Evolutionary conservation across 2,797 vertebrate genomes (phyloP).

Genomic region (Gobionotothen gibberifrons): DNA sequence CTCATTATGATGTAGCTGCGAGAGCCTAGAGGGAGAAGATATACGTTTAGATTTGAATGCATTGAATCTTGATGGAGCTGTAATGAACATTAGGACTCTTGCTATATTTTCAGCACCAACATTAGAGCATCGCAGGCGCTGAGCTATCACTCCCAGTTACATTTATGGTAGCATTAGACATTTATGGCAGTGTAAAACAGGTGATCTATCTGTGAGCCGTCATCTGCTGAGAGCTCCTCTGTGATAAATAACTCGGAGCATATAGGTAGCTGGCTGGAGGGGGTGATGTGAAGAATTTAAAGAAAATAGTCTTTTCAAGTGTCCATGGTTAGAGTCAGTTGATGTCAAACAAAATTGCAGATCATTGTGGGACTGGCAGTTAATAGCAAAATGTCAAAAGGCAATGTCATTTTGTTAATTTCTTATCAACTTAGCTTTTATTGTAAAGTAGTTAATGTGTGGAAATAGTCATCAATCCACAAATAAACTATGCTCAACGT

Average conservation of each 20-base stretch:
- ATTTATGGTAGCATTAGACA: constrained; percentile 19
- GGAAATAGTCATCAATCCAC: too few species aligned
- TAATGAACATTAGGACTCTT: constrained; percentile 12
- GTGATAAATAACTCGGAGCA: neutral
- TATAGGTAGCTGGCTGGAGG: neutral
- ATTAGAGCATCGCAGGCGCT: constrained; percentile 1
- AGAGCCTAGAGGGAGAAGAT: neutral
- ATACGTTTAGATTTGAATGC: constrained; percentile 18
- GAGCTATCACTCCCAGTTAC: constrained; percentile 8
- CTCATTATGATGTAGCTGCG: too few species aligned
- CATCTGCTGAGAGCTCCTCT: constrained; percentile 1
- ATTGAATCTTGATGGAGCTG: constrained; percentile 8
- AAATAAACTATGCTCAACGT: too few species aligned
- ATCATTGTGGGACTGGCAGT: neutral
- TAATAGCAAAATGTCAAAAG: neutral
- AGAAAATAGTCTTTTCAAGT: constrained; percentile 8
- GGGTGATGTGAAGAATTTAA: neutral
- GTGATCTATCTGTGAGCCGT: constrained; percentile 2
- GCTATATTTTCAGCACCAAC: neutral
- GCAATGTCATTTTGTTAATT: neutral
- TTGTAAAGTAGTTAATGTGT: neutral
- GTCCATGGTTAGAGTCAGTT: neutral
- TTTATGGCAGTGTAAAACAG: constrained; percentile 8
- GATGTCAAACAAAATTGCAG: neutral
- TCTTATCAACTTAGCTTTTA: neutral